Evolutionary conservation across 2,888 invertebrate species (phyloP).

Genomic region (Hypselothyrea guttata): DNA sequence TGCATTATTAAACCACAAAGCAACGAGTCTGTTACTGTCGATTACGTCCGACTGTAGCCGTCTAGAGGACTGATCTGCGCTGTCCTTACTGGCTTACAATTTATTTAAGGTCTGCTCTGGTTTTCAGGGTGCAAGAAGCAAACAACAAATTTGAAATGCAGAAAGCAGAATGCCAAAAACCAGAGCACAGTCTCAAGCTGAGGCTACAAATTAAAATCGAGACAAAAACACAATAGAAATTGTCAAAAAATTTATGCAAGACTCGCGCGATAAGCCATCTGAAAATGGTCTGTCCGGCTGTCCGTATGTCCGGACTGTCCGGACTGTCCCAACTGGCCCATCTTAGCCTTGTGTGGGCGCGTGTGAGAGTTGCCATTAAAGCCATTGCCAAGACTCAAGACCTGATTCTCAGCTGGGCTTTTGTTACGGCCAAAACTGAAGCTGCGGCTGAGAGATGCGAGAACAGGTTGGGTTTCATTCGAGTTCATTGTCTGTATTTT

Average conservation of each 20-base stretch:
- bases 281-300: constrained; percentile 30
- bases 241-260: constrained; percentile 72
- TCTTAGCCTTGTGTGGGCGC: constrained; percentile 63
- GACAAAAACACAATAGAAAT: constrained; percentile 60
- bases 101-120: constrained; percentile 56
- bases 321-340: not conserved
- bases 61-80: not conserved
- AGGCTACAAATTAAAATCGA: constrained; percentile 55
- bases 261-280: constrained; percentile 64
- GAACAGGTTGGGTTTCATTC: constrained; percentile 51
- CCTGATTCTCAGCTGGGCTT: constrained; percentile 9
- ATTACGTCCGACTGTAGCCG: no score
- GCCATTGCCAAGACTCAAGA: constrained; percentile 5
- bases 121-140: constrained; percentile 36
- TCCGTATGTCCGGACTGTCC: not conserved
- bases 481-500: not conserved
- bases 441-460: no score
- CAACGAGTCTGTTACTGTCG: no score
- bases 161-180: constrained; percentile 27
- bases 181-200: constrained; percentile 27
- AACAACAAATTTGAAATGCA: constrained; percentile 47
- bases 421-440: no score
- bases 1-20: no score
- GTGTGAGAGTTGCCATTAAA: constrained; percentile 62
- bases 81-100: constrained; percentile 37